Percentiles rank a stretch among this genome's conserved stretches.
Evolutionary conservation across 2,113 vertebrate genomes (phyloP).

Genomic region (Muntiacus reevesi): DNA sequence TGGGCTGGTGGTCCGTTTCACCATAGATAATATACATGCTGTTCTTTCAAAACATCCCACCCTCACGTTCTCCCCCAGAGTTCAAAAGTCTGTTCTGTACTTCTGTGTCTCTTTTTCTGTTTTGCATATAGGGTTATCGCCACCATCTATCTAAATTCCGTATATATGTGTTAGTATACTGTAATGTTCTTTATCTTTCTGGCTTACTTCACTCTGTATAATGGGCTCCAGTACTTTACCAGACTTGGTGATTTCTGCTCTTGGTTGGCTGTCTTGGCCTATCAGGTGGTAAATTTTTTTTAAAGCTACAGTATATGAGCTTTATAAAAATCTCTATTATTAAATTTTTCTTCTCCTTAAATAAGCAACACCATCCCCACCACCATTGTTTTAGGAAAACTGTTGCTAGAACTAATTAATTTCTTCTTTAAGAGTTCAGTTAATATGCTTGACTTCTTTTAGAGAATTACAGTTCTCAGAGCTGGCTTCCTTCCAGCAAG

Average conservation of each 20-base stretch:
- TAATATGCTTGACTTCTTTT: conserved; percentile 46
- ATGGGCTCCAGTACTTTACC: neutral
- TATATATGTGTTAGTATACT: too few species aligned
- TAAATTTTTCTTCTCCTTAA: conserved; percentile 22
- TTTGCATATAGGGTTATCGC: too few species aligned
- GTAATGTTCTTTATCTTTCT: too few species aligned
- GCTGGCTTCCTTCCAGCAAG: neutral
- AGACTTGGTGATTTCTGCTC: neutral
- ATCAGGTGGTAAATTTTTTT: neutral
- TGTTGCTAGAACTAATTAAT: conserved; percentile 49
- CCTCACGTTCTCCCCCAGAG: too few species aligned
- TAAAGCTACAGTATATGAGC: neutral
- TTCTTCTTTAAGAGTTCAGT: conserved; percentile 39
- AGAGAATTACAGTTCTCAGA: conserved; percentile 22
- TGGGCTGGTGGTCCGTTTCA: too few species aligned
- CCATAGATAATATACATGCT: too few species aligned
- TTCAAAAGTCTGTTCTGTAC: too few species aligned
- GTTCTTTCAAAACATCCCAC: too few species aligned
- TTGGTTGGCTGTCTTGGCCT: neutral
- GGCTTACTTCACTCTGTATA: too few species aligned
- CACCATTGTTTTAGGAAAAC: conserved; percentile 38
- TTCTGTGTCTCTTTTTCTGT: too few species aligned
- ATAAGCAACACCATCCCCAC: neutral
- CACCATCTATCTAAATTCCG: too few species aligned
- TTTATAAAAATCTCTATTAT: neutral